These are phyloP conservation scores for Drosophila peninsularis DNA, from an alignment of 2,888 invertebrate species.

Conservation along the genomic window DNA sequence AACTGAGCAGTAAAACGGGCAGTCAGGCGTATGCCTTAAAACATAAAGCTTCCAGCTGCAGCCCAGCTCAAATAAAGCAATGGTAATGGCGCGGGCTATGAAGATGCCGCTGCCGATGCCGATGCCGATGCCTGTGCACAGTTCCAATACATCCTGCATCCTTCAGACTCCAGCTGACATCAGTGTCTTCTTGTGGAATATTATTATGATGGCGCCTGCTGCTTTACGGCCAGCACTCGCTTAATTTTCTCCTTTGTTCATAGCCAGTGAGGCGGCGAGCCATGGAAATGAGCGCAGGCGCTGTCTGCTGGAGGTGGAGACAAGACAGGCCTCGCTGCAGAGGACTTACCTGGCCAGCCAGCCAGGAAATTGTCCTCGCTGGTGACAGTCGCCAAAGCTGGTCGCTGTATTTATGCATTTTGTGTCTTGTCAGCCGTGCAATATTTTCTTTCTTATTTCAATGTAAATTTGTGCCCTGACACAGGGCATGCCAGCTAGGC, in stretches of 20 bases:
- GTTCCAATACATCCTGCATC: constrained; percentile 26
- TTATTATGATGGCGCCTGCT: constrained; percentile 77
- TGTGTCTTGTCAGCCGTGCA: constrained; percentile 52
- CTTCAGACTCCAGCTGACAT: constrained; percentile 38
- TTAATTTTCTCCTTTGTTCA: constrained; percentile 77
- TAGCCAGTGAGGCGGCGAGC: constrained; percentile 54
- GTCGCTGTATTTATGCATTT: constrained; percentile 54
- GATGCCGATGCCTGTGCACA: constrained; percentile 14
- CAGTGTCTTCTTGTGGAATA: constrained; percentile 67
- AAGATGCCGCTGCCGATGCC: constrained; percentile 14
- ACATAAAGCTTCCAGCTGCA: constrained; percentile 57
- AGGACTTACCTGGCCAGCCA: constrained; percentile 58
- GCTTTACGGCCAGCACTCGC: constrained; percentile 72
- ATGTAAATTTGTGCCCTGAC: constrained; percentile 14
- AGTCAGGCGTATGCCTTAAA: constrained; percentile 62
- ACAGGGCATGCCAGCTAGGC: not conserved
- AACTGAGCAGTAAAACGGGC: constrained; percentile 50
- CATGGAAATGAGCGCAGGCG: constrained; percentile 25
- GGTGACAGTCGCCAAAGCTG: constrained; percentile 39
- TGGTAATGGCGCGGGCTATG: constrained; percentile 32
- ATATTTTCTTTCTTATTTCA: constrained; percentile 48
- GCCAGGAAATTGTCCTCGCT: constrained; percentile 67
- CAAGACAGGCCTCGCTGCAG: not conserved
- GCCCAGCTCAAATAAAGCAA: constrained; percentile 59
- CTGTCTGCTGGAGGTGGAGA: not conserved